These are phyloP conservation scores for Agrypnus murinus DNA, from an alignment of 2,888 invertebrate species.

Conservation along the genomic window DNA sequence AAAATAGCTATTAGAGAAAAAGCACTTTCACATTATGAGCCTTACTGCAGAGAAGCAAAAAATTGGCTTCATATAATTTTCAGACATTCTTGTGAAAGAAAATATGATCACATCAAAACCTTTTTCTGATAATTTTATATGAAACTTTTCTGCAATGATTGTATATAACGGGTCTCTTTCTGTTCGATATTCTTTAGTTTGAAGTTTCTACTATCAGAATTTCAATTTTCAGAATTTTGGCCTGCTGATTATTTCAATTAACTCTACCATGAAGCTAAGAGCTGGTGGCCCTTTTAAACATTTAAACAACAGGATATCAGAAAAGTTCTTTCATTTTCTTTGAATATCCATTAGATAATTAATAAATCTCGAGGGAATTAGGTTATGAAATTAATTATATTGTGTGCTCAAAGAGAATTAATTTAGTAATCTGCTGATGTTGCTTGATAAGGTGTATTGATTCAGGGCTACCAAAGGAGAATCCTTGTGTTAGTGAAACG, in stretches of 20 bases:
- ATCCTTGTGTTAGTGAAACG: background rate
- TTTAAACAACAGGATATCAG: too few relatives aligned
- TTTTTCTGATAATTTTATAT: background rate
- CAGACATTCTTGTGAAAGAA: background rate
- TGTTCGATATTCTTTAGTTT: background rate
- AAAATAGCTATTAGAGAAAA: too few relatives aligned
- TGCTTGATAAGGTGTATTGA: constrained; percentile 26
- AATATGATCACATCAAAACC: constrained; percentile 1
- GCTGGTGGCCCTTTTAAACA: too few relatives aligned
- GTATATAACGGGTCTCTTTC: background rate
- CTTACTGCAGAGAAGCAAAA: background rate
- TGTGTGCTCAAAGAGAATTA: constrained; percentile 25
- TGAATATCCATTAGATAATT: constrained; percentile 1
- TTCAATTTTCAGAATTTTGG: too few relatives aligned
- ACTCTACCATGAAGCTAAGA: too few relatives aligned
- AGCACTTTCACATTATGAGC: too few relatives aligned
- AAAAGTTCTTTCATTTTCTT: background rate
- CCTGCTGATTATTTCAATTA: too few relatives aligned
- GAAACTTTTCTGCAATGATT: background rate
- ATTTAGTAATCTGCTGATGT: constrained; percentile 33
- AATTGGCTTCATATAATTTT: background rate
- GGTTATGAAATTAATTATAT: constrained; percentile 27
- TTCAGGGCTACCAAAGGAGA: constrained; percentile 26
- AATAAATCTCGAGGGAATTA: constrained; percentile 18
- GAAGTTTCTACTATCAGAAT: too few relatives aligned